Conservation (phyloP, 2,113 vertebrate species). For the Cercocebus atys region DNA sequence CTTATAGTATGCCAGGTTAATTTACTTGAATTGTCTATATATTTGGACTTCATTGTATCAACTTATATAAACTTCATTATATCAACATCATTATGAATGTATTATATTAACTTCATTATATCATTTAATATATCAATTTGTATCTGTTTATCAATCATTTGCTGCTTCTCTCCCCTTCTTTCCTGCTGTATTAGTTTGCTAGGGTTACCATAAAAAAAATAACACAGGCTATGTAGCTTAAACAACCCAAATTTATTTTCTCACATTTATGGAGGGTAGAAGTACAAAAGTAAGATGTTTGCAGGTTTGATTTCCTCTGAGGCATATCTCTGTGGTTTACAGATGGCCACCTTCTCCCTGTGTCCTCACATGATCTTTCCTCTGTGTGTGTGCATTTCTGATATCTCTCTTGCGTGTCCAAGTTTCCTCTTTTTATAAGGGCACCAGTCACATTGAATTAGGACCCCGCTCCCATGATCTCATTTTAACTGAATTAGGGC, state of each 20-base stretch:
- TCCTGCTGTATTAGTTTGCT: background rate
- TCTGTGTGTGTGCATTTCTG: background rate
- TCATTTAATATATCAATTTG: background rate
- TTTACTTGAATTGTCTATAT: background rate
- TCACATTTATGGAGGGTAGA: background rate
- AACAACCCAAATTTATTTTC: background rate
- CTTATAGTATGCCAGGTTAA: background rate
- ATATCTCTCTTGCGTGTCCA: too few species aligned
- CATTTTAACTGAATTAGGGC: background rate
- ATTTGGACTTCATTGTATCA: background rate
- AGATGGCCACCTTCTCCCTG: background rate
- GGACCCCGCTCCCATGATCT: background rate
- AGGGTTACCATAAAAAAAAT: background rate
- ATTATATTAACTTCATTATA: background rate
- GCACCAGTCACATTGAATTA: background rate
- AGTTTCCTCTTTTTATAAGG: background rate
- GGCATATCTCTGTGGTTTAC: background rate
- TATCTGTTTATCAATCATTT: background rate
- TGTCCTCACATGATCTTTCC: background rate
- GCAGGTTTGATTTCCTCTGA: background rate
- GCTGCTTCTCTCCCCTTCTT: background rate
- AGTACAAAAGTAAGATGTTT: background rate
- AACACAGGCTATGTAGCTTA: background rate
- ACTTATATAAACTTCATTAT: background rate
- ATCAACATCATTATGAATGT: background rate